Conservation (phyloP, 92 coral and sea anemone species). For the Palythoa caribaeorum region DNA sequence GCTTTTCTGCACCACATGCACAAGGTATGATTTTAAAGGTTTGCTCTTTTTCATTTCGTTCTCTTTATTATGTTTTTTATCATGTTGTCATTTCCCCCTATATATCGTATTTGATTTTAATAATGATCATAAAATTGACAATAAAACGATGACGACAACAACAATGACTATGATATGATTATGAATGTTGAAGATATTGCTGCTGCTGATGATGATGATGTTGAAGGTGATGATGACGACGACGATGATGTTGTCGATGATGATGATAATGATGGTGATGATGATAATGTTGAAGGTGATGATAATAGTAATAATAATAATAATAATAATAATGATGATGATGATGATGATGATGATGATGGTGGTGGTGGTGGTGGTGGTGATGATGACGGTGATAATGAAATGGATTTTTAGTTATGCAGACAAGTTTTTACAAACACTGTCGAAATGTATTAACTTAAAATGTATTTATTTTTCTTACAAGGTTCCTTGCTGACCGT, state of each 20-base stretch:
- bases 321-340: no score
- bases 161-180: neutral
- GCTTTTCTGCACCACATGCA: constrained; percentile 84
- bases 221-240: no score
- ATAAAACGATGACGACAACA: neutral
- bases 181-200: neutral
- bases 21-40: constrained; percentile 65
- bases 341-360: no score
- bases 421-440: neutral
- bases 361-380: no score
- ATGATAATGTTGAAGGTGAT: no score
- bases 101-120: no score
- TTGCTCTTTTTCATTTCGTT: neutral
- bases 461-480: neutral
- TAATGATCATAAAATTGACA: neutral
- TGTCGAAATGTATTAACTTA: neutral
- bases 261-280: no score
- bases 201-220: no score
- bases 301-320: no score
- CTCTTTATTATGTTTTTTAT: neutral
- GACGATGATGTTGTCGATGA: no score
- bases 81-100: neutral
- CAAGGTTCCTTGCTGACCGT: constrained; percentile 67
- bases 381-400: no score
- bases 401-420: no score